phyloP scores from a whole-genome alignment of 2,113 vertebrate genomes.

The Cephalopterus ornatus region DNA sequence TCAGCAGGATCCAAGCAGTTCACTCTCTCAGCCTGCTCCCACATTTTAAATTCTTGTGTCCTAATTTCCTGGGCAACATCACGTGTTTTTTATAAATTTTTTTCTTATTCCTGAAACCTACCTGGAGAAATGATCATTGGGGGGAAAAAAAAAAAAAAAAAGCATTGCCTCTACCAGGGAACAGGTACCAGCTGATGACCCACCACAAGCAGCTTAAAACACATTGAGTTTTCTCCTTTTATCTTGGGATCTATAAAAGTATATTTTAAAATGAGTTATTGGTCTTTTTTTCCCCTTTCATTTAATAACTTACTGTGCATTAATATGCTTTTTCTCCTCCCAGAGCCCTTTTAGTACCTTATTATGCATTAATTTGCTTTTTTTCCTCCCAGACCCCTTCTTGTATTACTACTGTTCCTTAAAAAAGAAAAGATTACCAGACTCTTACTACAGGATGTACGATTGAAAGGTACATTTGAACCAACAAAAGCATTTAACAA shows the following conservation, averaged over 20 bases:
- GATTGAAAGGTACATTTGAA: neutral
- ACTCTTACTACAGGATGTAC: neutral
- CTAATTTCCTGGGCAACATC: neutral
- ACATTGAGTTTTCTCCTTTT: accelerated
- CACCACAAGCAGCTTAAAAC: neutral
- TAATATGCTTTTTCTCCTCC: neutral
- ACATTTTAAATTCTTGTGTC: neutral
- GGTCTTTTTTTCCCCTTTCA: neutral
- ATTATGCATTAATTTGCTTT: neutral
- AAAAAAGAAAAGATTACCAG: neutral
- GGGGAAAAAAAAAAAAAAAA: neutral
- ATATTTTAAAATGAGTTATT: neutral
- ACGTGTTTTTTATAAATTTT: neutral
- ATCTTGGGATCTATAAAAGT: neutral
- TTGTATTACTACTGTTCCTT: neutral
- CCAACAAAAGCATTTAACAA: neutral
- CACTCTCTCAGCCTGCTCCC: neutral
- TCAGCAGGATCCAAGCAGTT: neutral
- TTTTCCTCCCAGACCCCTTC: neutral
- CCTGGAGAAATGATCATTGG: neutral
- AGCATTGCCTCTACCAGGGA: neutral
- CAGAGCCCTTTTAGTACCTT: neutral
- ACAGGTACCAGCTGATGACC: neutral
- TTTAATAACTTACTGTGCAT: neutral
- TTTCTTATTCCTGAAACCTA: neutral